These are phyloP conservation scores for Coregonus sp. DNA, from an alignment of 2,797 vertebrate species.

Conservation along the genomic window DNA sequence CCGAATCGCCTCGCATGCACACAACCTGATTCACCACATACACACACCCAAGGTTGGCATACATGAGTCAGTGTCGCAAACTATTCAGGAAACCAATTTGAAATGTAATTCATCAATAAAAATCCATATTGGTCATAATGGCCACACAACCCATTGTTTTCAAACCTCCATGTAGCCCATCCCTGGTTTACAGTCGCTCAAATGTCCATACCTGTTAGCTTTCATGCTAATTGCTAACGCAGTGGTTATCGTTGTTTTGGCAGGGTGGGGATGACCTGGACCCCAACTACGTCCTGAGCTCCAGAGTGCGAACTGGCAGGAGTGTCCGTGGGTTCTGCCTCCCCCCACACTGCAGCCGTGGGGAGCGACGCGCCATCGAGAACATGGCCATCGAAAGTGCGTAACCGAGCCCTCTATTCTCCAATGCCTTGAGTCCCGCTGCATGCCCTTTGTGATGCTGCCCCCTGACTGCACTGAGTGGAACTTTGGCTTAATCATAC, in stretches of 20 bases:
- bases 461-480: neutral
- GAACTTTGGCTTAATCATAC: neutral
- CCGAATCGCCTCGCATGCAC: neutral
- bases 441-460: slow-evolving; percentile 19
- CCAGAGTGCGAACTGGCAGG: slow-evolving; percentile 91
- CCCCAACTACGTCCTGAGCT: slow-evolving; percentile 92
- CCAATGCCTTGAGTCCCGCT: neutral
- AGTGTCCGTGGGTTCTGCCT: slow-evolving; percentile 92
- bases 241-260: neutral
- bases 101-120: too few relatives aligned
- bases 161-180: neutral
- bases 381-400: slow-evolving; percentile 89
- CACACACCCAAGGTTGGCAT: neutral
- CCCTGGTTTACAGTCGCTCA: neutral
- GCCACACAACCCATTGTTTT: neutral
- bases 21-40: neutral
- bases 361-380: slow-evolving; percentile 89
- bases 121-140: neutral
- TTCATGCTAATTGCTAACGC: slow-evolving; percentile 10
- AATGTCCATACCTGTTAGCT: neutral
- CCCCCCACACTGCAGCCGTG: slow-evolving; percentile 94
- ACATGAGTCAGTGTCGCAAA: neutral
- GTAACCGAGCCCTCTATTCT: slow-evolving; percentile 32
- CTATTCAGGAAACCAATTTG: neutral
- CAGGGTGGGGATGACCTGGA: slow-evolving; percentile 97